Conservation (phyloP, 2,113 vertebrate species). For the Isurus oxyrinchus region DNA sequence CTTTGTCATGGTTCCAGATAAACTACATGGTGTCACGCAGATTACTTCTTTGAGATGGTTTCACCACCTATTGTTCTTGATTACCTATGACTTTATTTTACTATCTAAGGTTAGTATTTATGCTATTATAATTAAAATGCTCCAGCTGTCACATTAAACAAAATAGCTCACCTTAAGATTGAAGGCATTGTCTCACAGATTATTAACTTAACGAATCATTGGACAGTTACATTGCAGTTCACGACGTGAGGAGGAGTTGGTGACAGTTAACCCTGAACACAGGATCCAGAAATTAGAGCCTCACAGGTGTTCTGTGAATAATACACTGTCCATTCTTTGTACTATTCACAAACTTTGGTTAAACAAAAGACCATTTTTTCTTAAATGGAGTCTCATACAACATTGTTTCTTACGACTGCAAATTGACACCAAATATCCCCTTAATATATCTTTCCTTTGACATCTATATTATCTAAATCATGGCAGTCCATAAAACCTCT, state of each 20-base stretch:
- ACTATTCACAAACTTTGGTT: not conserved
- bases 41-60: not conserved
- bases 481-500: slow-evolving; percentile 13
- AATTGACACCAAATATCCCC: slow-evolving; percentile 12
- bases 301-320: slow-evolving; percentile 33
- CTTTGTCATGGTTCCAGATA: not conserved
- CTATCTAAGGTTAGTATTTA: not conserved
- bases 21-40: not conserved
- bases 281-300: slow-evolving; percentile 22
- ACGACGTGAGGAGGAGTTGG: not conserved
- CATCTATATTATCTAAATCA: slow-evolving; percentile 18
- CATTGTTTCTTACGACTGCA: not conserved
- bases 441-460: slow-evolving; percentile 17
- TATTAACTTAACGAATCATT: not conserved
- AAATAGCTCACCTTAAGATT: not conserved
- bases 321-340: slow-evolving; percentile 10
- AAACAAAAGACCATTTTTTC: slow-evolving; percentile 12
- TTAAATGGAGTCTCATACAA: not conserved
- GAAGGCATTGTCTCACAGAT: not conserved
- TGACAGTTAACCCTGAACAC: slow-evolving; percentile 10
- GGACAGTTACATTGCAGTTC: not conserved
- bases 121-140: not conserved
- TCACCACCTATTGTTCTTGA: not conserved
- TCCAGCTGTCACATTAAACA: not conserved
- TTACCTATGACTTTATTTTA: not conserved